Conservation (phyloP, 2,888 invertebrate species). For the Ennomos erosarius region DNA sequence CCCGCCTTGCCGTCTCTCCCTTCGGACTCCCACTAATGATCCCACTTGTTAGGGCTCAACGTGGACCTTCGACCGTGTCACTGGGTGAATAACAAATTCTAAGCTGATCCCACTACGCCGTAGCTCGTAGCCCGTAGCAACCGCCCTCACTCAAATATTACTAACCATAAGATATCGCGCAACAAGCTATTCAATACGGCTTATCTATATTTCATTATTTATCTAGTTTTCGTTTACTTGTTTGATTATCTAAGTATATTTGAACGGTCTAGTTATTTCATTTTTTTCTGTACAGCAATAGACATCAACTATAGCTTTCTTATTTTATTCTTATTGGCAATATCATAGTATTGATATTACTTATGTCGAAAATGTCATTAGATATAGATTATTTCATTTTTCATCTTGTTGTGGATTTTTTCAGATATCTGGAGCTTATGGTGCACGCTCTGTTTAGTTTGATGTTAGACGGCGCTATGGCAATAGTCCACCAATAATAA, state of each 20-base stretch:
- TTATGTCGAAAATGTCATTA: too few relatives aligned
- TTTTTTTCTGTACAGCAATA: too few relatives aligned
- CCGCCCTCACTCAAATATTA: slow-evolving; percentile 48
- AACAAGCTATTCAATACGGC: slow-evolving; percentile 36
- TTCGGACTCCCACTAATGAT: slow-evolving; percentile 75
- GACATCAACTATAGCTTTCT: too few relatives aligned
- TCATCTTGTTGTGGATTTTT: too few relatives aligned
- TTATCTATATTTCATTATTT: slow-evolving; percentile 34
- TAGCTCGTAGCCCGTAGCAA: slow-evolving; percentile 50
- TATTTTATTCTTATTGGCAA: too few relatives aligned
- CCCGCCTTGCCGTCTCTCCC: slow-evolving; percentile 47
- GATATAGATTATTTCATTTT: too few relatives aligned
- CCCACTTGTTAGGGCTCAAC: slow-evolving; percentile 83
- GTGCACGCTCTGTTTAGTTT: too few relatives aligned
- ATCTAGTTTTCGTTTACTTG: slow-evolving; percentile 31
- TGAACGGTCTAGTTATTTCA: background rate
- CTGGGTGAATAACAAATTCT: slow-evolving; percentile 82
- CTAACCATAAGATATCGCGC: slow-evolving; percentile 48
- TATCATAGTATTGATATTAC: too few relatives aligned
- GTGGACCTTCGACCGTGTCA: slow-evolving; percentile 80
- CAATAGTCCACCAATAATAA: too few relatives aligned
- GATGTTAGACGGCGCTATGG: too few relatives aligned
- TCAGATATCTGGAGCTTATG: too few relatives aligned
- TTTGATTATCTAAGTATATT: background rate
- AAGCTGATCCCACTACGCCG: slow-evolving; percentile 66